These are phyloP conservation scores for Uropetala carovei DNA, from an alignment of 2,888 invertebrate genomes.

Conservation along the genomic window DNA sequence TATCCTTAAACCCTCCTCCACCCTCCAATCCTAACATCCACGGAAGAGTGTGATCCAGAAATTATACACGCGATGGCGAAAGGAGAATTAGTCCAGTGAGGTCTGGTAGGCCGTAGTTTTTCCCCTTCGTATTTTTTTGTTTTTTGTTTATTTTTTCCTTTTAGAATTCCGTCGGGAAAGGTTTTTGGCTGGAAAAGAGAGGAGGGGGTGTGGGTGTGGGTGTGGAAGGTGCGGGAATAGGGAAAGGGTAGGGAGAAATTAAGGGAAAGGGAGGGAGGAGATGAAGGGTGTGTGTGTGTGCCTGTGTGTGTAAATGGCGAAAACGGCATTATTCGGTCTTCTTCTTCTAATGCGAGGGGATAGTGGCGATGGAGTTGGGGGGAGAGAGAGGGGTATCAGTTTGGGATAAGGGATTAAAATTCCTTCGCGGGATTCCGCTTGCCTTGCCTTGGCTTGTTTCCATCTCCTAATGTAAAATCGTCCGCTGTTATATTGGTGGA, in stretches of 20 bases:
- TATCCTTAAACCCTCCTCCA: slow-evolving; percentile 66
- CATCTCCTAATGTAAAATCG: slow-evolving; percentile 6
- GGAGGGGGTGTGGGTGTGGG: too few relatives aligned
- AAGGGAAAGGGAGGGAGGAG: slow-evolving; percentile 55
- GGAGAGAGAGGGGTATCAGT: neutral
- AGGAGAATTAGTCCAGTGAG: slow-evolving; percentile 67
- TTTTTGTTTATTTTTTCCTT: slow-evolving; percentile 72
- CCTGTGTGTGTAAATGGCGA: neutral
- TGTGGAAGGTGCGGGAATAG: neutral
- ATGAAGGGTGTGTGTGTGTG: neutral
- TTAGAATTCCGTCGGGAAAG: too few relatives aligned
- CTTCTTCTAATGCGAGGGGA: neutral
- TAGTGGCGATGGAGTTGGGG: neutral
- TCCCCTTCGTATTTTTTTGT: slow-evolving; percentile 71
- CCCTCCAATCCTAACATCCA: slow-evolving; percentile 65
- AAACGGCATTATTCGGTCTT: neutral
- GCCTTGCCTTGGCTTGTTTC: slow-evolving; percentile 13
- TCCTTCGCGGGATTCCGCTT: neutral
- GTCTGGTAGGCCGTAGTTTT: slow-evolving; percentile 71
- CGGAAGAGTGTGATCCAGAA: slow-evolving; percentile 74
- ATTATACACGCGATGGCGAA: slow-evolving; percentile 71
- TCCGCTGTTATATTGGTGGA: neutral
- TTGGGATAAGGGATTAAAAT: slow-evolving; percentile 21
- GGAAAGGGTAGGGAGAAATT: slow-evolving; percentile 71
- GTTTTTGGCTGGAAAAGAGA: too few relatives aligned